These are phyloP conservation scores for Sycophila texana DNA, from an alignment of 2,888 invertebrate species.

Conservation along the genomic window DNA sequence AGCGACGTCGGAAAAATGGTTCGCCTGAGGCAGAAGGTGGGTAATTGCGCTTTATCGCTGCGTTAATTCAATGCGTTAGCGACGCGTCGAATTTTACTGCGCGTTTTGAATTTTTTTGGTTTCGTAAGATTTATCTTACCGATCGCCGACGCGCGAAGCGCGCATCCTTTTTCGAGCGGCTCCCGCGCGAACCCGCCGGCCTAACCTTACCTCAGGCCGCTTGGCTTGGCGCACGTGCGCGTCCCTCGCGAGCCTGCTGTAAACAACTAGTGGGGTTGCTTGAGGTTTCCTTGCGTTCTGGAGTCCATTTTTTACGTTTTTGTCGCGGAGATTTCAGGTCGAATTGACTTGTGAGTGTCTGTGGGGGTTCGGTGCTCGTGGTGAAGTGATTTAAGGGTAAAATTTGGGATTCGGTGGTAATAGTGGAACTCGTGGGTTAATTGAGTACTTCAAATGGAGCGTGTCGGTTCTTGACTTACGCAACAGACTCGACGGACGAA, in stretches of 20 bases:
- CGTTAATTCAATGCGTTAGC: no score
- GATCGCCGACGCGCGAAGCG: no score
- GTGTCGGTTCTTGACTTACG: slow-evolving; percentile 23
- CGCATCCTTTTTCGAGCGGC: slow-evolving; percentile 20
- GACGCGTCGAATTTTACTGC: no score
- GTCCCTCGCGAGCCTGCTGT: not conserved
- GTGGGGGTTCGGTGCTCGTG: no score
- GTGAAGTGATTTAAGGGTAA: no score
- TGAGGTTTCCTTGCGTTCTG: no score
- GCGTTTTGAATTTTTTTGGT: no score
- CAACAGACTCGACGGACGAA: not conserved
- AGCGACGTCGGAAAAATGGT: slow-evolving; percentile 63
- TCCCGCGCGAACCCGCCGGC: slow-evolving; percentile 14
- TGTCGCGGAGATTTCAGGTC: not conserved
- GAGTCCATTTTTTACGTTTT: not conserved
- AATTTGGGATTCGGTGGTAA: not conserved
- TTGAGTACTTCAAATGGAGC: not conserved
- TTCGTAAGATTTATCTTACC: no score
- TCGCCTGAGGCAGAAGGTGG: slow-evolving; percentile 68
- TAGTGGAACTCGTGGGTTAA: not conserved
- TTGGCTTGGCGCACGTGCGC: slow-evolving; percentile 4
- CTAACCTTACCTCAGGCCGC: slow-evolving; percentile 36
- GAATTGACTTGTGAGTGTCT: no score
- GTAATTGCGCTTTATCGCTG: slow-evolving; percentile 27
- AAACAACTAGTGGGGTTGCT: not conserved